Conservation (phyloP, 2,888 invertebrate genomes). For the Pristionchus fissidentatus region DNA sequence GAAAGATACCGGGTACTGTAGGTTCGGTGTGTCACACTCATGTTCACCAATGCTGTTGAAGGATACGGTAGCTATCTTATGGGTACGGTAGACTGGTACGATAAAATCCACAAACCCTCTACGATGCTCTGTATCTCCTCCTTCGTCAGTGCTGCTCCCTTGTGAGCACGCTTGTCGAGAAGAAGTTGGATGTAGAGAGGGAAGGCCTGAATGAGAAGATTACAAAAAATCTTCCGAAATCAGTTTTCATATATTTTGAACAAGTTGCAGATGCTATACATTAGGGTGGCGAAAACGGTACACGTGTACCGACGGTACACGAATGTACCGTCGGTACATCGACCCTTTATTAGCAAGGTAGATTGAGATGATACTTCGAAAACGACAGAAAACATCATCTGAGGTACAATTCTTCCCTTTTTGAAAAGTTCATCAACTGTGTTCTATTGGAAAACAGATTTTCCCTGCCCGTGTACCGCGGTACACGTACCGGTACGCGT, state of each 20-base stretch:
- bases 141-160: slow-evolving; percentile 50
- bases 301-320: too few species aligned
- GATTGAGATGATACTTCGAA: background rate
- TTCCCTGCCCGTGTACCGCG: too few species aligned
- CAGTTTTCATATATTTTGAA: background rate
- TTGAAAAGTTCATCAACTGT: too few species aligned
- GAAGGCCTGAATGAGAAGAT: slow-evolving; percentile 52
- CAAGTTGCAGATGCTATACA: background rate
- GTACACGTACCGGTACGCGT: too few species aligned
- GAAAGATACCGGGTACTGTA: slow-evolving; percentile 24
- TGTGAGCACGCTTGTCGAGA: slow-evolving; percentile 35
- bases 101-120: slow-evolving; percentile 49
- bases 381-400: too few species aligned
- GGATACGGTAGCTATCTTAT: background rate
- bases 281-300: background rate
- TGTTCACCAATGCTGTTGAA: background rate
- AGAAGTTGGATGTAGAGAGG: slow-evolving; percentile 52
- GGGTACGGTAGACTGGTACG: background rate
- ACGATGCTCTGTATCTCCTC: slow-evolving; percentile 59
- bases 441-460: too few species aligned
- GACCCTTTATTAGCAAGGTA: too few species aligned
- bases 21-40: background rate
- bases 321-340: too few species aligned
- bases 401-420: too few species aligned
- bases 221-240: background rate